A percentile compares a stretch with the other conserved stretches of the same genome.
Conservation (phyloP, 2,888 invertebrate genomes). For the Halictus ligatus region DNA sequence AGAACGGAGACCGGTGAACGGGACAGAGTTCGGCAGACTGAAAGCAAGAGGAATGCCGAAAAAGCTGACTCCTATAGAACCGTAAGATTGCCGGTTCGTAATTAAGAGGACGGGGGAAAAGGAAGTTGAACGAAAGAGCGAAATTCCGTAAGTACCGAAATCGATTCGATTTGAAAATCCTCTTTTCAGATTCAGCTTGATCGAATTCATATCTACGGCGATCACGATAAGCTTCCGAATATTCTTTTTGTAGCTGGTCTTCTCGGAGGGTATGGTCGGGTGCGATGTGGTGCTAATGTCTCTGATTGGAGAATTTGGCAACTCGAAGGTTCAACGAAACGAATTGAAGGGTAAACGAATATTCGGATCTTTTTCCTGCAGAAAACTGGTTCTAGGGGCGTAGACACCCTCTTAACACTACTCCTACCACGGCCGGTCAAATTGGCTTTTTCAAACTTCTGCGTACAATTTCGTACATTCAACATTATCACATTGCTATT, state of each 20-base stretch:
- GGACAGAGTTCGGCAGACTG: background rate
- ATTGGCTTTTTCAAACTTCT: too few relatives aligned
- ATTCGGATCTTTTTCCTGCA: too few relatives aligned
- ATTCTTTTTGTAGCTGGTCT: background rate
- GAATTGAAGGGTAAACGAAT: too few relatives aligned
- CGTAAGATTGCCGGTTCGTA: slow-evolving; percentile 20
- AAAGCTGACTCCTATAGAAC: slow-evolving; percentile 16
- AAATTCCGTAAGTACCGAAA: background rate
- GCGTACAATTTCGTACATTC: too few relatives aligned
- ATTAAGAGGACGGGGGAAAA: slow-evolving; percentile 26
- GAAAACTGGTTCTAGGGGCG: too few relatives aligned
- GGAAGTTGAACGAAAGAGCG: background rate
- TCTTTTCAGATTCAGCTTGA: slow-evolving; percentile 4
- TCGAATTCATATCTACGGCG: too few relatives aligned
- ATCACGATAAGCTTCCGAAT: background rate
- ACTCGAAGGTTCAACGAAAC: too few relatives aligned
- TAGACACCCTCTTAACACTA: too few relatives aligned
- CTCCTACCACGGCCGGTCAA: too few relatives aligned
- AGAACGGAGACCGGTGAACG: background rate
- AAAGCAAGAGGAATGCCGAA: background rate
- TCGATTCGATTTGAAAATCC: slow-evolving; percentile 28
- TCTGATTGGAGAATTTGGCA: background rate
- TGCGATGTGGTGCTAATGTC: background rate
- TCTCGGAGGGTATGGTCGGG: background rate
- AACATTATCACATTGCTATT: too few relatives aligned